Evolutionary conservation across 2,113 vertebrate species (phyloP).

Genomic region (Madoqua kirkii): DNA sequence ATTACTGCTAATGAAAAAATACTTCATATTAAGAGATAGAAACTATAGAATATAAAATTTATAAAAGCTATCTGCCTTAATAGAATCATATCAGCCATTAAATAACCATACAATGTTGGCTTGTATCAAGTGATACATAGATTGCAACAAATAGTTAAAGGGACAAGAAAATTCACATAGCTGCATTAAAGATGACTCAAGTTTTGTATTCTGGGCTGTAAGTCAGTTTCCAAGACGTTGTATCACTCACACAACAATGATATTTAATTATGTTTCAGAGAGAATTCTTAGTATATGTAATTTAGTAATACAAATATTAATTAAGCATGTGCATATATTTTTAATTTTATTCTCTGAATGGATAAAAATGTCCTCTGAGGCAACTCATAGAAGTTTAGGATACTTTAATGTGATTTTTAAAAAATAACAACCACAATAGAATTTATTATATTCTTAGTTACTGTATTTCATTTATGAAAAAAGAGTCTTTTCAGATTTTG

Average conservation of each 20-base stretch:
- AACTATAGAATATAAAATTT: constrained; percentile 26
- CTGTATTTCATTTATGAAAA: constrained; percentile 7
- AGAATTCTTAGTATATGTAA: constrained; percentile 20
- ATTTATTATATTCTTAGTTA: not conserved
- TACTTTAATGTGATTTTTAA: not conserved
- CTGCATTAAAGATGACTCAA: not conserved
- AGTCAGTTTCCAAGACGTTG: constrained; percentile 30
- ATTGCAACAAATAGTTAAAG: constrained; percentile 12
- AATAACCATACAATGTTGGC: not conserved
- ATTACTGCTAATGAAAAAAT: constrained; percentile 49
- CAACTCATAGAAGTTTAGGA: not conserved
- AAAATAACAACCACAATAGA: not conserved
- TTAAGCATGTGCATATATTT: constrained; percentile 27
- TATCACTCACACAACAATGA: not conserved
- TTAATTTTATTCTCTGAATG: constrained; percentile 42
- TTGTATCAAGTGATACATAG: not conserved
- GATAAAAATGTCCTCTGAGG: constrained; percentile 19
- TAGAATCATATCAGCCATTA: not conserved
- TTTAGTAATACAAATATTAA: constrained; percentile 37
- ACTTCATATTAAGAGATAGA: constrained; percentile 40
- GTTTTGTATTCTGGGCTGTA: not conserved
- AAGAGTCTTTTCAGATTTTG: constrained; percentile 50
- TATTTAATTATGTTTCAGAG: constrained; percentile 38
- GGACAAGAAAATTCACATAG: constrained; percentile 13
- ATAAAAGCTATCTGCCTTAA: constrained; percentile 13